Evolutionary conservation across 2,113 vertebrate genomes (phyloP).

Genomic region (Malurus melanocephalus): DNA sequence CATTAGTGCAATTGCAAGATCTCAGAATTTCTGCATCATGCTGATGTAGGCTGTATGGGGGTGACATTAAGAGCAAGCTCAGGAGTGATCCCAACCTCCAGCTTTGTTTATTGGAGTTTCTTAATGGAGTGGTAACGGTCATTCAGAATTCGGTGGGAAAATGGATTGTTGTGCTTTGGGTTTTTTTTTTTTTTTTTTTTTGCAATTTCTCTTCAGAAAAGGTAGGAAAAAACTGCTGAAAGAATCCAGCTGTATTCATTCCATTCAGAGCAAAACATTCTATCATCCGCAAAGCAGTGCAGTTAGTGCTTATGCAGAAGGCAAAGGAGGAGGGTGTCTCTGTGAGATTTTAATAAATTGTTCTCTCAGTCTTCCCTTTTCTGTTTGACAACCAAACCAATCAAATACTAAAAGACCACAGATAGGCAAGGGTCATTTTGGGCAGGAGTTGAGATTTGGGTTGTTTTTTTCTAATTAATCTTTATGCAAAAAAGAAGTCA

Average conservation of each 20-base stretch:
- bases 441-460: background rate
- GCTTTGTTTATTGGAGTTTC: background rate
- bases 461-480: background rate
- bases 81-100: background rate
- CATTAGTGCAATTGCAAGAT: background rate
- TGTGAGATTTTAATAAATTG: background rate
- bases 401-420: background rate
- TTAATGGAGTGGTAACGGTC: background rate
- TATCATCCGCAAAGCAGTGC: rapidly evolving
- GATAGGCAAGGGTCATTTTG: rapidly evolving
- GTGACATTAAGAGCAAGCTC: background rate
- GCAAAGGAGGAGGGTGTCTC: background rate
- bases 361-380: background rate
- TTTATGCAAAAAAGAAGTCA: background rate
- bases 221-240: background rate
- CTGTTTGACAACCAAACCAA: background rate
- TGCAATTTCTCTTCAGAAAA: background rate
- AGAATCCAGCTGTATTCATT: background rate
- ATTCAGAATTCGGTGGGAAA: background rate
- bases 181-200: background rate
- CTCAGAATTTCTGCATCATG: background rate
- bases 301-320: background rate
- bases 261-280: background rate
- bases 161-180: background rate
- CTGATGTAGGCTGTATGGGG: background rate